Evolutionary conservation across 2,797 vertebrate genomes (phyloP), one percentile per base, ranked within the genome.

Genomic region (Gadopsis marmoratus): DNA sequence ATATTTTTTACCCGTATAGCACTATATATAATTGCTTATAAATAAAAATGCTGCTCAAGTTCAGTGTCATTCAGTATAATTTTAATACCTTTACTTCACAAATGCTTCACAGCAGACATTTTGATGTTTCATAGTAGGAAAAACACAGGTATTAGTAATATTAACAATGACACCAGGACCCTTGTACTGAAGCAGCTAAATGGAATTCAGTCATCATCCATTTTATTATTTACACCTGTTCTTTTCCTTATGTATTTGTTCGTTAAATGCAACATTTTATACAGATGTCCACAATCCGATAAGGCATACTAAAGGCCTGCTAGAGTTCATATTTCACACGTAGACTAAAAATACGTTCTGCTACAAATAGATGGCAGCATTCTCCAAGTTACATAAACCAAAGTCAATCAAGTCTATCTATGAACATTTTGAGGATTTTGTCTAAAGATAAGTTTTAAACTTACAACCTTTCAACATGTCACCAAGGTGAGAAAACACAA

Each of bases 31-130:
- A 76, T 75, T 65, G 23, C 9, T 12, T 53, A 39, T 55, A 29
- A 63, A 77, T 74, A 79, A 73, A 86, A 72, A 69, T 62, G 9
- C 8, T 76, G 14, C 21, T 47, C 7, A 64, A 35, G 5, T 26
- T 55, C 4, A 10, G 3, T 63, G 12, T 31, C 43, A 2, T 6
- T 19, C n/a, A 13, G 1, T 53, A 29, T 71, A 12, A 23, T 26
- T 71, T 26, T 17, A 55, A n/a, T 7, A 51, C 10, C n/a, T 5
- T 71, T 2, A 55, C 23, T 43, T 54, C 26, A 43, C 16, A 56
- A 9, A 69, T 43, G 37, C 51, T 68, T 29, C 51, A 43, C 37
- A 43, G 66, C 43, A 17, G 11, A 59, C 29, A 17, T 33, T 45
- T 58, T 9, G 29, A n/a, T 9, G n/a, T 45, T 19, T 2, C 67